These are phyloP conservation scores for Drosophila basisetae DNA, from an alignment of 2,888 invertebrate species.

Conservation along the genomic window DNA sequence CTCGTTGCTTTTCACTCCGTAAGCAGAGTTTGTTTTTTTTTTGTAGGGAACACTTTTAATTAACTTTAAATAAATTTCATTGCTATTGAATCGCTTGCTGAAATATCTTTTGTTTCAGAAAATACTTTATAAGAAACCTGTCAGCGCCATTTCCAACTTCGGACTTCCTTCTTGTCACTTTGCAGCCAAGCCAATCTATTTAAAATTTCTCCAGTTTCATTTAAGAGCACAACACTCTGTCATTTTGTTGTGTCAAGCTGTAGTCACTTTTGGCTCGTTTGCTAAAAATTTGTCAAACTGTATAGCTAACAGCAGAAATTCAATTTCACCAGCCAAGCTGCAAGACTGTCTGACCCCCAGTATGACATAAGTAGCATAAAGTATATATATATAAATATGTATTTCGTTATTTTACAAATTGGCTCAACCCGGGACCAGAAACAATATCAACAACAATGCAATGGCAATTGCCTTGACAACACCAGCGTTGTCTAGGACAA, in stretches of 20 bases:
- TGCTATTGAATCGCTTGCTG: conserved; percentile 1
- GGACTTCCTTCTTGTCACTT: background rate
- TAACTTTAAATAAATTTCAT: conserved; percentile 19
- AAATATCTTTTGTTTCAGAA: conserved; percentile 23
- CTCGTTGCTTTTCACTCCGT: background rate
- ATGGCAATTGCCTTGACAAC: conserved; percentile 64
- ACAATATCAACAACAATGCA: conserved; percentile 33
- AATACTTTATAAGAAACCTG: conserved; percentile 28
- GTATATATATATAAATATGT: conserved; percentile 27
- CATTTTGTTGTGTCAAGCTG: conserved; percentile 46
- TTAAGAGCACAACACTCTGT: conserved; percentile 29
- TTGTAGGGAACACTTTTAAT: conserved; percentile 12
- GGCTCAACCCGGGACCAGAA: conserved; percentile 60
- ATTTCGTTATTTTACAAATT: conserved; percentile 76
- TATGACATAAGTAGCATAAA: conserved; percentile 57
- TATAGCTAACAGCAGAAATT: conserved; percentile 69
- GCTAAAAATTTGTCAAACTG: conserved; percentile 74
- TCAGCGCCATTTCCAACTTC: conserved; percentile 19
- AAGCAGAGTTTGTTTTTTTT: background rate
- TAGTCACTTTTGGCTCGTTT: conserved; percentile 65
- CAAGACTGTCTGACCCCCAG: conserved; percentile 40
- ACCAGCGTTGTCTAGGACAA: conserved; percentile 47
- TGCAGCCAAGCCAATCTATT: conserved; percentile 34
- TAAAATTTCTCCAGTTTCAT: conserved; percentile 19
- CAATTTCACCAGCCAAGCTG: conserved; percentile 66